Base-by-base conservation (phyloP, 2,888 invertebrate species). In the Bhutanitis thaidina region DNA sequence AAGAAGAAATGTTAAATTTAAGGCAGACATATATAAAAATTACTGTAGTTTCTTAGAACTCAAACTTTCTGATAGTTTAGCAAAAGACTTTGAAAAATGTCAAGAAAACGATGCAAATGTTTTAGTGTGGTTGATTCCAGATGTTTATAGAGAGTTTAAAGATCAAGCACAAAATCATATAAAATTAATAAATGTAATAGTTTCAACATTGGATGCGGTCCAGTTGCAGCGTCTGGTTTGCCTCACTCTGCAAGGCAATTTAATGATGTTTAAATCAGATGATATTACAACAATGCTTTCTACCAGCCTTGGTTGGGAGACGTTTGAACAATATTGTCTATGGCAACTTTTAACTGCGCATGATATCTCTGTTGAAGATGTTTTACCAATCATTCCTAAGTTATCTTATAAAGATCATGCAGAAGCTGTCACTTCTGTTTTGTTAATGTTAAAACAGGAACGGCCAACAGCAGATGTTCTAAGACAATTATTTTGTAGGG, bases 271-370 rank as follows among this genome's bases (percentile, higher is more conserved):
- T 62, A 95, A 95, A 73, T 92, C 91, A 35, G 96, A 96, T 62
- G 94, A 94, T 50, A 91, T 96, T 38, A 92, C 93, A 52, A 90
- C 93, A 36, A 91, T 96, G 77, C 80, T 96, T 62, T 94, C 94
- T 54, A 94, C 95, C 37, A 98, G 97, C 69, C 90, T 99, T 49
- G 92, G 93, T 51, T 99, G 98, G 97, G 98, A 99, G 84, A 98
- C 98, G 1, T 96, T 98, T 65, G 98, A 99, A 80, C 99, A 99
- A 81, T 95, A 96, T 76, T 98, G 97, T 78, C 92, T 99, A 39
- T 99, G 99, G 99, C 98, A 98, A 81, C 91, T 99, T 52, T 92
- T 98, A 43, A 94, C 95, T 60, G 98, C 98, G 36, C 98, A 98
- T 77, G 96, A 97, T 77, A 95, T 98, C 72, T 95, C 97, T 47